Conservation (phyloP, 2,797 vertebrate species). For the Acridotheres tristis region DNA sequence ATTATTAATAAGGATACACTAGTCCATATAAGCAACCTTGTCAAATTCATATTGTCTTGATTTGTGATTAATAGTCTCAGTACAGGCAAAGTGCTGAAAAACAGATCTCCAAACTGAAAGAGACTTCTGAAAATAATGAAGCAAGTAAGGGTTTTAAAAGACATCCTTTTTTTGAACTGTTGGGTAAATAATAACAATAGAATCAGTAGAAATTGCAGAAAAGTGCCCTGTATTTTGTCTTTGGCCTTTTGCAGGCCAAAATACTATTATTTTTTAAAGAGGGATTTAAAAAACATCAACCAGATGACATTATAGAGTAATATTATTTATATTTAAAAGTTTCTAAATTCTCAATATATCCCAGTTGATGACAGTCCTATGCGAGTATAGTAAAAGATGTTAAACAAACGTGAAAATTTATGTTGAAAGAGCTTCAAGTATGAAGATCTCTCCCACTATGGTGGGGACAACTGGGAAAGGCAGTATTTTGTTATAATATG, state of each 20-base stretch:
- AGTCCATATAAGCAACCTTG: not conserved
- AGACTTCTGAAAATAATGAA: not conserved
- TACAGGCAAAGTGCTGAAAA: not conserved
- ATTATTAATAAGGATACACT: not conserved
- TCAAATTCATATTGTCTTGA: not conserved
- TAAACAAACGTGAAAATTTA: not conserved
- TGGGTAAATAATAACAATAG: not conserved
- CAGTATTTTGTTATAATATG: not conserved
- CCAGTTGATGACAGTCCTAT: not conserved
- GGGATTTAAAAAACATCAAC: not conserved
- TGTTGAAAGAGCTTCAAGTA: not conserved
- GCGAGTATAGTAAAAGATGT: not conserved
- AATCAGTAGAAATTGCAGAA: not conserved
- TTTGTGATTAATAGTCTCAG: not conserved
- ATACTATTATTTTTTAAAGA: not conserved
- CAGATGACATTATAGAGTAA: not conserved
- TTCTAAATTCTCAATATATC: not conserved
- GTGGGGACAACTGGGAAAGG: not conserved
- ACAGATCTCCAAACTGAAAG: not conserved
- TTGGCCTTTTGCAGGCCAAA: not conserved
- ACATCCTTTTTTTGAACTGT: rapidly evolving
- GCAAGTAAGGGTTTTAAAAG: not conserved
- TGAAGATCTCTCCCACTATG: not conserved
- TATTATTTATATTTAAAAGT: not conserved
- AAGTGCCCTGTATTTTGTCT: not conserved